Conservation (phyloP, 2,113 vertebrate genomes). For the Pelobates fuscus region DNA sequence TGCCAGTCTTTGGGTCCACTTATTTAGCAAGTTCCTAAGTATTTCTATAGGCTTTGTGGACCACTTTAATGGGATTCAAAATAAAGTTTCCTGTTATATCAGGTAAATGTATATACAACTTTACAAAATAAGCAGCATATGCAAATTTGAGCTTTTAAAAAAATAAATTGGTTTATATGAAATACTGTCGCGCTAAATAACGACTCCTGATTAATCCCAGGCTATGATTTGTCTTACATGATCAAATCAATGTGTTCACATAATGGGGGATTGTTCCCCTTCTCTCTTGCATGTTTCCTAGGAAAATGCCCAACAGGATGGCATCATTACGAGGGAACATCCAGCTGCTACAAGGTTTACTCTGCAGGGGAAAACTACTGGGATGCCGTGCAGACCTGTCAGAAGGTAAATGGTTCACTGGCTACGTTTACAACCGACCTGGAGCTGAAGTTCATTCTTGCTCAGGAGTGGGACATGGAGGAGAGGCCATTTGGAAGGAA, state of each 20-base stretch:
- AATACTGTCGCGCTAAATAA: too few relatives aligned
- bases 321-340: constrained; percentile 96
- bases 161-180: too few relatives aligned
- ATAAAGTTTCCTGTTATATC: too few relatives aligned
- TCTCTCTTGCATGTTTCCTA: constrained; percentile 78
- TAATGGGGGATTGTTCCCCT: constrained; percentile 65
- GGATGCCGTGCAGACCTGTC: constrained; percentile 94
- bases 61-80: too few relatives aligned
- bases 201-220: too few relatives aligned
- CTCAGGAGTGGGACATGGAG: constrained; percentile 92
- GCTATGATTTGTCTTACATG: too few relatives aligned
- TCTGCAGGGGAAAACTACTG: constrained; percentile 92
- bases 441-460: constrained; percentile 92
- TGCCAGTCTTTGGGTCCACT: too few relatives aligned
- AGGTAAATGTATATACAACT: too few relatives aligned
- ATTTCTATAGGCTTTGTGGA: too few relatives aligned
- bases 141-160: too few relatives aligned
- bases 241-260: constrained; percentile 62
- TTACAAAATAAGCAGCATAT: too few relatives aligned
- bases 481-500: constrained; percentile 82
- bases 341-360: constrained; percentile 97
- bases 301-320: constrained; percentile 96
- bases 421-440: constrained; percentile 93
- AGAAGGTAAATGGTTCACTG: constrained; percentile 89
- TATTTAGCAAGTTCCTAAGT: too few relatives aligned